Conservation (phyloP, 2,113 vertebrate genomes). For the Nothoprocta pentlandii region DNA sequence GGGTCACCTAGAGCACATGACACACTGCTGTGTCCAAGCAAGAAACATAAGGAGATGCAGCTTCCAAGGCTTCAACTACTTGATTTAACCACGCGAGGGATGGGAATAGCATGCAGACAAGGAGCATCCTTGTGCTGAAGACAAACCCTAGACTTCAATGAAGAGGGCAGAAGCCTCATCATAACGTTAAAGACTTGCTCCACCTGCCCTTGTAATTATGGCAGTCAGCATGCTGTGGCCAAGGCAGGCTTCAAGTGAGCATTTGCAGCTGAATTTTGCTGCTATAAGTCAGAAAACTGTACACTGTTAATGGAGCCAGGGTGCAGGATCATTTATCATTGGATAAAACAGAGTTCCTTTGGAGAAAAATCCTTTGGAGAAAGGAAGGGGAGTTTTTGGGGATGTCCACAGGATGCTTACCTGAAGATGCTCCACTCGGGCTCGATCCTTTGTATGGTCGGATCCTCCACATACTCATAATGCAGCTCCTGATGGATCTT, state of each 20-base stretch:
- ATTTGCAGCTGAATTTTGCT: not conserved
- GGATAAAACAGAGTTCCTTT: rapidly evolving
- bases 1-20: too few species aligned
- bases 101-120: not conserved
- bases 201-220: not conserved
- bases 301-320: not conserved
- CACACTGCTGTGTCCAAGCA: too few species aligned
- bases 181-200: not conserved
- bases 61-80: not conserved
- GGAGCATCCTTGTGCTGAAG: not conserved
- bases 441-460: conserved; percentile 91
- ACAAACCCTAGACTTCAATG: not conserved
- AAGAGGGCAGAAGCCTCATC: not conserved
- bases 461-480: conserved; percentile 96
- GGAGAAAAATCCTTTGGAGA: not conserved
- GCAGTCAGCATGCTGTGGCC: not conserved
- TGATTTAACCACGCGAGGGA: not conserved
- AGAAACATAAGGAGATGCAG: not conserved
- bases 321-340: not conserved
- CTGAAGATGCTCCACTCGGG: conserved; percentile 99
- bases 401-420: conserved; percentile 57
- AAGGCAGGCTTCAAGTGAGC: not conserved
- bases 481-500: conserved; percentile 90
- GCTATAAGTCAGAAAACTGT: not conserved
- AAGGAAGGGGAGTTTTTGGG: rapidly evolving